Evolutionary conservation across 2,113 vertebrate genomes (phyloP), one percentile per base, ranked within the genome.

Genomic region (Dryoscopus gambensis): DNA sequence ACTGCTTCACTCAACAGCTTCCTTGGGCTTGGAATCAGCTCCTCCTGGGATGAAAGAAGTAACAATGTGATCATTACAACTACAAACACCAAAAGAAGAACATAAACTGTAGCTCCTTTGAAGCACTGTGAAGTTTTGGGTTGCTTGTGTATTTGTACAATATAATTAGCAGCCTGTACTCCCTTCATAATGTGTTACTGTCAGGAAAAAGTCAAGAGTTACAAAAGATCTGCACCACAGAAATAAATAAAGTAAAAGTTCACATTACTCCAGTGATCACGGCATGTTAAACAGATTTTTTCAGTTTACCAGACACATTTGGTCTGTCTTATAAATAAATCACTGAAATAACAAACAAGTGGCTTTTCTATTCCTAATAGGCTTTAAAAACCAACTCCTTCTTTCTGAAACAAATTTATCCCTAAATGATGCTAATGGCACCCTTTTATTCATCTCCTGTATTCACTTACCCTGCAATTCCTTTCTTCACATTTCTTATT

Each of bases 221-320:
- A 59, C 50, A 85, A 37, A 94, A 88, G 42, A 90, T 9, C 60
- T 78, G 14, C 40, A 44, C 60, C 44, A 74, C 68, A 92, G 56
- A 87, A 91, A 71, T 77, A 95, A 67, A 84, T 74, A 90, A 96
- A 90, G 39, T 25, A 49, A 52, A 94, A 47, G 23, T 63, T 95
- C 71, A 80, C 35, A 46, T 87, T 89, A 78, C n/a, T 63, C 47
- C 31, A 71, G n/a, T 39, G 19, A 76, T 65, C 35, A 9, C 15
- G 49, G 27, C 15, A 52, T 31, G 44, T 63, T 81, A 65, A 86
- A 93, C 42, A 70, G 24, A 53, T 50, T 65, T 50, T 80, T 88
- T 83, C 76, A 74, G 68, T 86, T 92, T 83, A 49, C 63, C 42
- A 71, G 37, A n/a, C 40, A 59, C 25, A 42, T 92, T 93, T 46